A percentile compares a stretch with the other conserved stretches of the same genome.
Conservation (phyloP, 2,797 vertebrate species). For the Buphagus erythrorhynchus region DNA sequence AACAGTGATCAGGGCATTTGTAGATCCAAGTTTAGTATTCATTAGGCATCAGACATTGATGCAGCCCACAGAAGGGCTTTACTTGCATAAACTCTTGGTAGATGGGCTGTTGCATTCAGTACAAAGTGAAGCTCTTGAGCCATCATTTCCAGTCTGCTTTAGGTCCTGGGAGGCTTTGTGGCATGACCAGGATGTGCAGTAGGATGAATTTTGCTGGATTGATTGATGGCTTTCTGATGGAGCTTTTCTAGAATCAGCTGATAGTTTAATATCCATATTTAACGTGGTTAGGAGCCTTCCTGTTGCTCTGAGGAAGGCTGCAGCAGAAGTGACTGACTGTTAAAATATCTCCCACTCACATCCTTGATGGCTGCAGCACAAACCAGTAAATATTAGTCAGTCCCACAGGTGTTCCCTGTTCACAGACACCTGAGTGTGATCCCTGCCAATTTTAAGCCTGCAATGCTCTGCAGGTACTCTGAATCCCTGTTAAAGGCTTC, state of each 20-base stretch:
- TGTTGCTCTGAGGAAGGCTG: not conserved
- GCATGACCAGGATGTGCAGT: not conserved
- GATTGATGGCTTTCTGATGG: not conserved
- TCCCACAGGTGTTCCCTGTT: not conserved
- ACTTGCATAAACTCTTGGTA: not conserved
- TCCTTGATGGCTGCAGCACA: not conserved
- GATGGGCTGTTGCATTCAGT: fast-evolving
- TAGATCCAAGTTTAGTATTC: not conserved
- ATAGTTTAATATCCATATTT: not conserved
- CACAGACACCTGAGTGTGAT: not conserved
- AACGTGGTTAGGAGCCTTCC: not conserved
- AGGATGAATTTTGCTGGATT: not conserved
- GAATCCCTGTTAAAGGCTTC: not conserved
- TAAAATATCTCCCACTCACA: not conserved
- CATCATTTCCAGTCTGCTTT: not conserved
- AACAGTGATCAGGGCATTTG: not conserved
- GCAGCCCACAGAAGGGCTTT: not conserved
- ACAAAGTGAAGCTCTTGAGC: not conserved
- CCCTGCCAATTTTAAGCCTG: not conserved
- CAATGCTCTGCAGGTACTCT: not conserved
- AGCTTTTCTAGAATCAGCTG: not conserved
- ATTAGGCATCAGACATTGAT: not conserved
- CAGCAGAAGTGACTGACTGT: not conserved
- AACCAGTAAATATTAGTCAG: not conserved
- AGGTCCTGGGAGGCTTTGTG: not conserved